Percentiles rank a stretch among this genome's conserved stretches.
Evolutionary conservation across 2,113 vertebrate genomes (phyloP).

Genomic region (Ellobius talpinus): DNA sequence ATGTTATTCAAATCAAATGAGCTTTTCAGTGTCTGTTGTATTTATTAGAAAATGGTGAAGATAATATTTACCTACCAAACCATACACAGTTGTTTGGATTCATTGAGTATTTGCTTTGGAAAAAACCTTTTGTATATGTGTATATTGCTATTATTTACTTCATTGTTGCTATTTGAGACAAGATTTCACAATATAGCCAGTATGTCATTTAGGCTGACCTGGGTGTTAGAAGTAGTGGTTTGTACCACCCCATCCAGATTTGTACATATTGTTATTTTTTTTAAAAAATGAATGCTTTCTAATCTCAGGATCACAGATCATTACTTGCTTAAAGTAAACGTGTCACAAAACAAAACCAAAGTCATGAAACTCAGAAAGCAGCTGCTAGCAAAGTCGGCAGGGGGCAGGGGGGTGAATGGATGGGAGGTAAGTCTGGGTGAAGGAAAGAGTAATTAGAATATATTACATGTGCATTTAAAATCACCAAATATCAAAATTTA

Average conservation of each 20-base stretch:
- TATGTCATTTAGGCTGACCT: background rate
- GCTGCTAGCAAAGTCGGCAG: background rate
- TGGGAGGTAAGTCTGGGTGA: background rate
- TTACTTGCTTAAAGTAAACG: background rate
- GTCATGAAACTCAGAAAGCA: background rate
- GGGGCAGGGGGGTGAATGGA: too few species aligned
- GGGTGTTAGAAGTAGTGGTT: background rate
- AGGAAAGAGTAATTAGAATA: background rate
- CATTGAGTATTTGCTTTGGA: background rate
- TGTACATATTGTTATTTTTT: background rate
- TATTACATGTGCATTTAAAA: too few species aligned
- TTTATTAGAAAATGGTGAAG: background rate
- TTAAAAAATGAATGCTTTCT: background rate
- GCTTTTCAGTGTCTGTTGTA: background rate
- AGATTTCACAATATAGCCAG: background rate
- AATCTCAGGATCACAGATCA: background rate
- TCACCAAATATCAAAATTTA: background rate
- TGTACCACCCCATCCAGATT: background rate
- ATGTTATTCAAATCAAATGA: conserved; percentile 26
- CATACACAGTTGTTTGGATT: background rate
- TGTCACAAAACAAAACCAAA: background rate
- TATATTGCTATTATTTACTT: background rate
- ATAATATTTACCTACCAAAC: background rate
- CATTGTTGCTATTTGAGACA: background rate
- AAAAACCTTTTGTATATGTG: background rate